Percentiles rank a stretch among this genome's conserved stretches.
phyloP scores from a whole-genome alignment of 2,888 invertebrate species.

The Parnassius mnemosyne region DNA sequence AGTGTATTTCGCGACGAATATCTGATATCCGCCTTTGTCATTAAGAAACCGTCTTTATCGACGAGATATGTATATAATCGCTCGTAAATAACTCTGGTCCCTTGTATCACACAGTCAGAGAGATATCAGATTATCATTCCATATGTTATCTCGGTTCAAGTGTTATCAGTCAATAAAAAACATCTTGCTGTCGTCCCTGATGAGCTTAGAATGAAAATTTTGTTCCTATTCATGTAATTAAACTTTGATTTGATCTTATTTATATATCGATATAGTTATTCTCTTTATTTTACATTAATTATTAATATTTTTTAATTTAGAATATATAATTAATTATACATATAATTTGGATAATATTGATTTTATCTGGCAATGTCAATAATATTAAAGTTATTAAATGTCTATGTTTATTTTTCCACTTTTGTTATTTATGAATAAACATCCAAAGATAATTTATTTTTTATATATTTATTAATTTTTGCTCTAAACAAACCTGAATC shows the following conservation, averaged over 20 bases:
- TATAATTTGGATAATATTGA: too few species aligned
- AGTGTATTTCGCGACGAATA: not conserved
- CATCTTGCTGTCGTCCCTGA: conserved; percentile 16
- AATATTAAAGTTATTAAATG: too few species aligned
- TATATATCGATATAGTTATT: not conserved
- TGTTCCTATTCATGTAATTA: conserved; percentile 3
- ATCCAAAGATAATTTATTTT: too few species aligned
- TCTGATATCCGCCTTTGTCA: not conserved
- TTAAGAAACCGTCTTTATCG: conserved; percentile 9
- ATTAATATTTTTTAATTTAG: too few species aligned
- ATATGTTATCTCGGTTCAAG: conserved; percentile 32
- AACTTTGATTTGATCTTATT: not conserved
- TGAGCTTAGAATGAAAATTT: conserved; percentile 25
- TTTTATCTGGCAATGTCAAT: too few species aligned
- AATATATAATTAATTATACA: too few species aligned
- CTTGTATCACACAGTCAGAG: conserved; percentile 12
- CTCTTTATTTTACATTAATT: too few species aligned
- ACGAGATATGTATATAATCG: conserved; percentile 19
- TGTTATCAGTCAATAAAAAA: conserved; percentile 33
- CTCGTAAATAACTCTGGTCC: conserved; percentile 8
- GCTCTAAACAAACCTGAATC: too few species aligned
- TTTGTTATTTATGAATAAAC: too few species aligned
- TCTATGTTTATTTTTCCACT: too few species aligned
- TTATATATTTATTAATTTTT: too few species aligned
- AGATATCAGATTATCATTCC: conserved; percentile 31